These are phyloP conservation scores for Amblyopsis hoosieri DNA, from an alignment of 2,797 vertebrate genomes.

Conservation along the genomic window DNA sequence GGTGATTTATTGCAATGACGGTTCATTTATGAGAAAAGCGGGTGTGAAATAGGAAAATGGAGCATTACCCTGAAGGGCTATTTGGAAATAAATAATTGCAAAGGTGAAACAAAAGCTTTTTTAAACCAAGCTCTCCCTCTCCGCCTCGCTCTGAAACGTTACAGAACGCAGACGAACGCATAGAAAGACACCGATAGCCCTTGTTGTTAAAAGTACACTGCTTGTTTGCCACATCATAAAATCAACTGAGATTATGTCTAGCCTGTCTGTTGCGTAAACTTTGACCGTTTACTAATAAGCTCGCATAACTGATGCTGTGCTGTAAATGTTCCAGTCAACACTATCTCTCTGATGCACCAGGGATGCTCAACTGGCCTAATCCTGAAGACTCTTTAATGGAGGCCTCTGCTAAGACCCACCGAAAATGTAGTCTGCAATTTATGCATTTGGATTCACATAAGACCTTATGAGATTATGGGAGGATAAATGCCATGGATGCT, in stretches of 20 bases:
- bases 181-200: background rate
- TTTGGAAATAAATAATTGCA: conserved; percentile 99
- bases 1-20: conserved; percentile 98
- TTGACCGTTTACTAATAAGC: background rate
- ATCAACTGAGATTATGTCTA: conserved; percentile 21
- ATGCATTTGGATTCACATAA: conserved; percentile 77
- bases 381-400: conserved; percentile 61
- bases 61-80: conserved; percentile 99
- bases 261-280: background rate
- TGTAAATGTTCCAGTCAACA: conserved; percentile 24
- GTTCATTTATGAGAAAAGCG: conserved; percentile 99
- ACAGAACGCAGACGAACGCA: background rate
- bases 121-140: conserved; percentile 76
- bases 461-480: conserved; percentile 77
- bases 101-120: conserved; percentile 97
- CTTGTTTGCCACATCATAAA: background rate
- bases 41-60: conserved; percentile 99
- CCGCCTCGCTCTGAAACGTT: conserved; percentile 47
- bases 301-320: conserved; percentile 16
- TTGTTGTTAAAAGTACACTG: background rate
- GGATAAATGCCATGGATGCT: conserved; percentile 77
- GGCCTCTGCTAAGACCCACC: conserved; percentile 59
- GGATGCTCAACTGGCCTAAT: conserved; percentile 62
- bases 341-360: conserved; percentile 30
- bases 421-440: conserved; percentile 59